These are phyloP conservation scores for Pecten maximus DNA, from an alignment of 2,888 invertebrate genomes.

Conservation along the genomic window DNA sequence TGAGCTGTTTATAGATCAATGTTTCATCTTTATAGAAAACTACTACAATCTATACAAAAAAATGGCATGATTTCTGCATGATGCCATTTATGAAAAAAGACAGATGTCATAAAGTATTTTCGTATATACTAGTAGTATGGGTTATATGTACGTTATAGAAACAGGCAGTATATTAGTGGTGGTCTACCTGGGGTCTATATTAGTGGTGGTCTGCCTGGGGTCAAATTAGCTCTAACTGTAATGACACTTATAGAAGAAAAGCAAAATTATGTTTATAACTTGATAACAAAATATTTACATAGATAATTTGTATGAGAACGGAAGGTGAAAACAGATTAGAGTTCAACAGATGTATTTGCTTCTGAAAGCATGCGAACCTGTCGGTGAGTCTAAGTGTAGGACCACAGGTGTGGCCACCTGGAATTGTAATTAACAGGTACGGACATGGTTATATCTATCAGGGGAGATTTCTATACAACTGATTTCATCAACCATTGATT, in stretches of 20 bases:
- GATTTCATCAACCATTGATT: not conserved
- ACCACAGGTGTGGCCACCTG: conserved; percentile 4
- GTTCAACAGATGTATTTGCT: not conserved
- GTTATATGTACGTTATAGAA: no score
- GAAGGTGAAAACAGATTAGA: not conserved
- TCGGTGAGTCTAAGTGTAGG: not conserved
- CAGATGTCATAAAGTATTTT: no score
- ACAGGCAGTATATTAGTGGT: no score
- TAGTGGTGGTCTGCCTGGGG: not conserved
- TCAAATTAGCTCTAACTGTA: not conserved
- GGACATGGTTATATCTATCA: not conserved
- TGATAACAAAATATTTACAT: not conserved
- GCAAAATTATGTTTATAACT: not conserved
- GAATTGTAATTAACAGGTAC: not conserved
- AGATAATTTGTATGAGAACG: not conserved
- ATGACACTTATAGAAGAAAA: not conserved
- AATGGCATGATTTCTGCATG: no score
- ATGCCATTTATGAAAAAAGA: no score
- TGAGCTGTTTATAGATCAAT: no score
- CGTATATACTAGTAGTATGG: no score
- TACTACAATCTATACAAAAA: no score
- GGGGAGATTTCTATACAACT: not conserved
- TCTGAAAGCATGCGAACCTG: not conserved
- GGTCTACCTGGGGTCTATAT: not conserved
- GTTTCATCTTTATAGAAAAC: no score